phyloP scores from a whole-genome alignment of 1,140 invertebrate species.

The Drosophila kohkoa region DNA sequence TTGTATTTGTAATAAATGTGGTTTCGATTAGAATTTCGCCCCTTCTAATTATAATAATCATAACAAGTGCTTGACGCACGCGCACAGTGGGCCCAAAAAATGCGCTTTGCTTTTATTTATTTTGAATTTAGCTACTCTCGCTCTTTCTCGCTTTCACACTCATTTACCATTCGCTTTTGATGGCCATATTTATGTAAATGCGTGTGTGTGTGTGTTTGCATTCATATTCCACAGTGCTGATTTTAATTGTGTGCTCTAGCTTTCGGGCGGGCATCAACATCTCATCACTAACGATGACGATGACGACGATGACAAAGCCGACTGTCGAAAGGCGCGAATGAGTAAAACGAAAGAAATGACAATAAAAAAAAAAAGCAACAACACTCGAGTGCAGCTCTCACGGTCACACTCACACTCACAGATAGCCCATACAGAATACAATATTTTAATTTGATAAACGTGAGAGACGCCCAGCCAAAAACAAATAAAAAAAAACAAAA shows the following conservation, averaged over 20 bases:
- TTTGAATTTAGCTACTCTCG: slow-evolving; percentile 12
- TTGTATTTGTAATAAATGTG: not conserved
- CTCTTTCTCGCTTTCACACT: slow-evolving; percentile 9
- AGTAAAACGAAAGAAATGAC: slow-evolving; percentile 30
- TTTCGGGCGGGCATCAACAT: not conserved
- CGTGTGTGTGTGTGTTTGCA: not conserved
- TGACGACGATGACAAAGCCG: slow-evolving; percentile 15
- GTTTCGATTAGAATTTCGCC: slow-evolving; percentile 5
- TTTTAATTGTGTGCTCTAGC: slow-evolving; percentile 17
- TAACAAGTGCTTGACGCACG: slow-evolving; percentile 11
- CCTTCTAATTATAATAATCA: not conserved
- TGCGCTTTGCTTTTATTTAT: slow-evolving; percentile 9
- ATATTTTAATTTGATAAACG: slow-evolving; percentile 32
- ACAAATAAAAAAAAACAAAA: not conserved
- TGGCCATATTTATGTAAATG: not conserved
- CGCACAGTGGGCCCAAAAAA: not conserved
- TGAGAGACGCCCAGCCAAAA: slow-evolving; percentile 1
- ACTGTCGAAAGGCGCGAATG: slow-evolving; percentile 26
- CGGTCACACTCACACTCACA: slow-evolving; percentile 2
- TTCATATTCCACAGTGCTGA: slow-evolving; percentile 13
- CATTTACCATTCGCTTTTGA: slow-evolving; percentile 26
- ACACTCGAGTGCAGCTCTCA: slow-evolving; percentile 9
- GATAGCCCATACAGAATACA: slow-evolving; percentile 6
- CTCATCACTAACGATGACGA: slow-evolving; percentile 3
- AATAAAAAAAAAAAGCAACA: not conserved